These are phyloP conservation scores for Hippoglossus hippoglossus DNA, from an alignment of 2,797 vertebrate species.

Conservation along the genomic window DNA sequence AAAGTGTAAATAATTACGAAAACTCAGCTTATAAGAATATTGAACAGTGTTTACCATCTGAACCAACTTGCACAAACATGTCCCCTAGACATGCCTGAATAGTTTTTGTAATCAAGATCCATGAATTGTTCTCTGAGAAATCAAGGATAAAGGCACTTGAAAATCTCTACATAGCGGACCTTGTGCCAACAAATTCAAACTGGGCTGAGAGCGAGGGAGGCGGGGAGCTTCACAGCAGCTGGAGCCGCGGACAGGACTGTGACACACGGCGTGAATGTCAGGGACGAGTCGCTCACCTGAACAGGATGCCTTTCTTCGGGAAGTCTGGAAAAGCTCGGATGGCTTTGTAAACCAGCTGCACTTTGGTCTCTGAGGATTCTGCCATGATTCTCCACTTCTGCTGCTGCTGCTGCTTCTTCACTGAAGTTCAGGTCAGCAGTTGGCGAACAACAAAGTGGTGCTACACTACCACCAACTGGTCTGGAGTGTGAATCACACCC, in stretches of 20 bases:
- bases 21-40: no score
- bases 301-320: conserved; percentile 77
- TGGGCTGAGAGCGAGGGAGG: no score
- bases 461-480: not conserved
- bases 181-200: no score
- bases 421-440: not conserved
- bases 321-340: conserved; percentile 75
- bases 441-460: not conserved
- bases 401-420: not conserved
- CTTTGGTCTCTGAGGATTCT: conserved; percentile 39
- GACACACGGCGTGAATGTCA: not conserved
- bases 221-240: not conserved
- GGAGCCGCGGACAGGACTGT: not conserved
- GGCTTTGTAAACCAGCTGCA: conserved; percentile 56
- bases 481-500: not conserved
- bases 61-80: no score
- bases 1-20: no score
- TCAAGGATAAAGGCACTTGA: no score
- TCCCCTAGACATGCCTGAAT: no score
- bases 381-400: conserved; percentile 51
- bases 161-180: no score
- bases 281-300: conserved; percentile 63
- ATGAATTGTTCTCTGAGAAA: no score
- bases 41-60: no score
- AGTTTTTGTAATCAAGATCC: no score